phyloP scores from a whole-genome alignment of 2,797 vertebrate species.

The Petrocephalus sullivani region DNA sequence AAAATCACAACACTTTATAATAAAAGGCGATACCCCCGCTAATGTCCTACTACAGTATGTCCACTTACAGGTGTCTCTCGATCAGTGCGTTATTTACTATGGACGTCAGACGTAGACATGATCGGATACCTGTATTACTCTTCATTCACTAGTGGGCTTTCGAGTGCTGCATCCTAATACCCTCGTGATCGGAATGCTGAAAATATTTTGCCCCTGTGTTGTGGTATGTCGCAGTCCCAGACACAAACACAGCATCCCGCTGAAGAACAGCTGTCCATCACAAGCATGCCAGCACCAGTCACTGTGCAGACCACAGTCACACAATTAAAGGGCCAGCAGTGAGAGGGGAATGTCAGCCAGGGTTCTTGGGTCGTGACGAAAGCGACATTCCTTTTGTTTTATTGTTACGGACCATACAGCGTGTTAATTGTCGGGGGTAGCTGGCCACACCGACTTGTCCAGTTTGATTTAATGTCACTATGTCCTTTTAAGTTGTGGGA shows the following conservation, averaged over 20 bases:
- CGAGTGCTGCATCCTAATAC: background rate
- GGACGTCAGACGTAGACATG: background rate
- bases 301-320: background rate
- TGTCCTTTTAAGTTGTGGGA: background rate
- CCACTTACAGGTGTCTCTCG: background rate
- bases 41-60: background rate
- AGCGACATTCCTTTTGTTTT: background rate
- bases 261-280: background rate
- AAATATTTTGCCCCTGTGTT: background rate
- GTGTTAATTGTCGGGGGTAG: background rate
- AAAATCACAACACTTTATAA: background rate
- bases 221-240: background rate
- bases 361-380: background rate
- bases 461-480: background rate
- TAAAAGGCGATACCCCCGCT: background rate
- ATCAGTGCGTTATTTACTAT: background rate
- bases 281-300: background rate
- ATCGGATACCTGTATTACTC: background rate
- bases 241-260: background rate
- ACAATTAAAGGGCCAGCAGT: background rate
- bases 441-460: background rate
- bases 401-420: background rate
- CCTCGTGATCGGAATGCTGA: background rate
- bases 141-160: background rate
- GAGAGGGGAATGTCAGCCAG: background rate